Conservation (phyloP, 2,888 invertebrate species). For the Steinernema carpocapsae region DNA sequence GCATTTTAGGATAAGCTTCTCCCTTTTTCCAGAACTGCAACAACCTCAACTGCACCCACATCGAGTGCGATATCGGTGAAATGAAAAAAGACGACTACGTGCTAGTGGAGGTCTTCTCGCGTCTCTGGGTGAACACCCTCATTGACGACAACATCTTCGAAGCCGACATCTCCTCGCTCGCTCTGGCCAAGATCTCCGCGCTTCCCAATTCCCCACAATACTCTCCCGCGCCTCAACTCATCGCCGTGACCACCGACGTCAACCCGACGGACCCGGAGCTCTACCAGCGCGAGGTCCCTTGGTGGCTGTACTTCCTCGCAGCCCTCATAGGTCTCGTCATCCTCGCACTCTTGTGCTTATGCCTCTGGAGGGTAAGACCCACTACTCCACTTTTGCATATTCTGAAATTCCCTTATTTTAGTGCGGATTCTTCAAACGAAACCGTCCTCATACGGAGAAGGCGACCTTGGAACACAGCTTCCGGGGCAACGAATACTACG, state of each 20-base stretch:
- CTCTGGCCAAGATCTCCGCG: conserved; percentile 63
- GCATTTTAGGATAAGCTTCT: neutral
- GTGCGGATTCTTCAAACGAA: conserved; percentile 69
- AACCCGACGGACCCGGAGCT: conserved; percentile 60
- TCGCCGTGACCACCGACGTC: conserved; percentile 64
- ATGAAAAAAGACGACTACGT: conserved; percentile 79
- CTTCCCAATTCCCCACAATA: conserved; percentile 51
- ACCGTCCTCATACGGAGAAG: conserved; percentile 59
- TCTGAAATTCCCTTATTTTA: conserved; percentile 45
- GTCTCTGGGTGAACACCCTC: conserved; percentile 83
- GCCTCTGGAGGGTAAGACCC: conserved; percentile 65
- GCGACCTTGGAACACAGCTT: conserved; percentile 37
- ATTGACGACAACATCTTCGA: conserved; percentile 74
- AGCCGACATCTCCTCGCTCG: conserved; percentile 64
- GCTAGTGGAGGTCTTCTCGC: conserved; percentile 77
- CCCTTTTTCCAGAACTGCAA: conserved; percentile 73
- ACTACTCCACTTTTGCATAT: neutral
- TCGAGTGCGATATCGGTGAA: conserved; percentile 80
- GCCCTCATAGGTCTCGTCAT: conserved; percentile 66
- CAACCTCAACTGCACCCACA: conserved; percentile 78
- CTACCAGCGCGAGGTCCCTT: conserved; percentile 52
- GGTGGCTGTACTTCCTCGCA: conserved; percentile 68
- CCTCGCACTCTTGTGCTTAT: conserved; percentile 62
- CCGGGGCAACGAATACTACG: conserved; percentile 51
- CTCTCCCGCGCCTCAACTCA: conserved; percentile 49